phyloP scores from a whole-genome alignment of 2,888 invertebrate genomes.

The Limnephilus rhombicus region DNA sequence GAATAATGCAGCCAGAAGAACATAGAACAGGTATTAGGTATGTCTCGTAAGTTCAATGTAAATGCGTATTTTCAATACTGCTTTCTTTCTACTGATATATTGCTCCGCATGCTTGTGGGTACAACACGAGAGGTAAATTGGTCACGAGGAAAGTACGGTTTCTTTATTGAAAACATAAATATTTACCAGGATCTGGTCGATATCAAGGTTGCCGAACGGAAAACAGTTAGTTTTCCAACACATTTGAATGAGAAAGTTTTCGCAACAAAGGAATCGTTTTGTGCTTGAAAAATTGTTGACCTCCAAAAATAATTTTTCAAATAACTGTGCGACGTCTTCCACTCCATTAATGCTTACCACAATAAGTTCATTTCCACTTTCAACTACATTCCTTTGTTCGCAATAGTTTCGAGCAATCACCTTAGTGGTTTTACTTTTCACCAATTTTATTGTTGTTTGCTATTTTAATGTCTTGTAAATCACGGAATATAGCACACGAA shows the following conservation, averaged over 20 bases:
- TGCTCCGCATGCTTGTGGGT: no score
- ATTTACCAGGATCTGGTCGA: no score
- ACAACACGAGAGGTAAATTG: no score
- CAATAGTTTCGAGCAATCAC: not conserved
- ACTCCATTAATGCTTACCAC: conserved; percentile 29
- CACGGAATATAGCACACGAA: not conserved
- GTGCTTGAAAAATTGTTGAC: conserved; percentile 17
- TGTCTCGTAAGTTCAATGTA: no score
- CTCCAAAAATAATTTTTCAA: conserved; percentile 21
- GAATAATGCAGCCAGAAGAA: no score
- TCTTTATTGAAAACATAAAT: no score
- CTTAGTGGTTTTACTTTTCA: conserved; percentile 10
- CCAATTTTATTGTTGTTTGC: not conserved
- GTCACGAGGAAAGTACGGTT: no score
- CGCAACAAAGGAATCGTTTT: conserved; percentile 23
- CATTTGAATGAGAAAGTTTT: conserved; percentile 32
- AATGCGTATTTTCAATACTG: no score
- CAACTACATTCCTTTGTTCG: not conserved
- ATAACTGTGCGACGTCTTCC: conserved; percentile 30
- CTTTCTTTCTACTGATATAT: no score
- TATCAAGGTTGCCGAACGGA: no score
- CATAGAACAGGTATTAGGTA: no score
- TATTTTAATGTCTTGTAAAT: not conserved
- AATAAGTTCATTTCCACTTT: conserved; percentile 7
- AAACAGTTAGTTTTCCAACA: not conserved